phyloP scores from a whole-genome alignment of 2,888 invertebrate species.

The Ichneumon xanthorius region DNA sequence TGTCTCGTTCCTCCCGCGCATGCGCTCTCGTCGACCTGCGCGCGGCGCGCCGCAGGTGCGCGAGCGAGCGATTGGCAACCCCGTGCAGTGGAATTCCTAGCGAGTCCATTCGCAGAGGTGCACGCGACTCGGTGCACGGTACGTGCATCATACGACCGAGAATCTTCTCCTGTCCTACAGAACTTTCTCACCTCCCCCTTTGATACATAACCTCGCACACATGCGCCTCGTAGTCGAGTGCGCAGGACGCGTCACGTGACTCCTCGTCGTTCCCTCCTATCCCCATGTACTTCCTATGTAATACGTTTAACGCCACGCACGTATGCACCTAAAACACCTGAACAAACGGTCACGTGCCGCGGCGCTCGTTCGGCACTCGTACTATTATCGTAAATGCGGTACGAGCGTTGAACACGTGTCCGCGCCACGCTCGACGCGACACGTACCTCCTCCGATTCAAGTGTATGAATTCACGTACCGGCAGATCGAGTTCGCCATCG shows the following conservation, averaged over 20 bases:
- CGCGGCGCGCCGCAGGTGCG: constrained; percentile 21
- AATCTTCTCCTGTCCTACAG: background rate
- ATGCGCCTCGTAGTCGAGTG: constrained; percentile 6
- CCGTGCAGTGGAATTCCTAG: background rate
- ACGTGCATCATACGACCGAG: constrained; percentile 19
- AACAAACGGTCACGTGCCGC: constrained; percentile 65
- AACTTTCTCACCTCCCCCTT: constrained; percentile 47
- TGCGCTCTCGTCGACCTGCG: constrained; percentile 4
- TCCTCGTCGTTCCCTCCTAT: constrained; percentile 46
- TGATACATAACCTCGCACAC: background rate
- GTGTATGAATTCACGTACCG: constrained; percentile 6
- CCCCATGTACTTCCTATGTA: constrained; percentile 18
- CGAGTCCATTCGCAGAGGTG: constrained; percentile 16
- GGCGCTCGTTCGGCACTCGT: constrained; percentile 1
- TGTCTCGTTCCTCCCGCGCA: background rate
- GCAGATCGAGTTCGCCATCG: constrained; percentile 52
- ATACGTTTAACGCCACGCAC: constrained; percentile 41
- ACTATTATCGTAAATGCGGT: constrained; percentile 13
- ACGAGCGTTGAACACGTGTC: constrained; percentile 34
- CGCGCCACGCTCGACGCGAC: constrained; percentile 35
- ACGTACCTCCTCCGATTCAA: constrained; percentile 23
- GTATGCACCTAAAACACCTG: constrained; percentile 55
- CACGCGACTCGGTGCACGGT: constrained; percentile 45
- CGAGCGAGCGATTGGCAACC: background rate
- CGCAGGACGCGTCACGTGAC: constrained; percentile 33